These are phyloP conservation scores for Formicarius rufipectus DNA, from an alignment of 2,113 vertebrate genomes.

Conservation along the genomic window DNA sequence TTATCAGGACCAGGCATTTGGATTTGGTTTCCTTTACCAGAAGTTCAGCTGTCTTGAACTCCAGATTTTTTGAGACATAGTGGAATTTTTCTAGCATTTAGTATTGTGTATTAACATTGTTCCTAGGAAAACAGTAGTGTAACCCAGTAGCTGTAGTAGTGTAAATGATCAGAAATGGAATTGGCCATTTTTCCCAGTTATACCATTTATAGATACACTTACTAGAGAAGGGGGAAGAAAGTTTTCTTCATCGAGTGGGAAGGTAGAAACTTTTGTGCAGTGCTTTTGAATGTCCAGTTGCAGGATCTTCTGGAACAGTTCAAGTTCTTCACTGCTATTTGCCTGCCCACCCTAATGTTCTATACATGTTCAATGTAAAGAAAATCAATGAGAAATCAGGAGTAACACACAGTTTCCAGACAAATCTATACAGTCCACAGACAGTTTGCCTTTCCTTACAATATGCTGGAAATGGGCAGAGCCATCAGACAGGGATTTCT, in stretches of 20 bases:
- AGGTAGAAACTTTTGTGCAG: background rate
- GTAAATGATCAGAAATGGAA: background rate
- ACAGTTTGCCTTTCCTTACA: background rate
- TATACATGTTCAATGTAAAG: background rate
- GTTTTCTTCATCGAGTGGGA: background rate
- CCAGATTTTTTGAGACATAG: background rate
- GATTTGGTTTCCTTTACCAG: background rate
- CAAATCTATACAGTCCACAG: background rate
- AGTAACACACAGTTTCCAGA: background rate
- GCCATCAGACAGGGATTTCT: background rate
- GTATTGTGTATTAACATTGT: background rate
- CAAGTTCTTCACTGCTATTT: background rate
- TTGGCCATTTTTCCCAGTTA: background rate
- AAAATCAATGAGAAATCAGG: background rate
- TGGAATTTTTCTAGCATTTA: background rate
- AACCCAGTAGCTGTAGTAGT: background rate
- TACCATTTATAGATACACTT: background rate
- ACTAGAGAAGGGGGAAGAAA: no score
- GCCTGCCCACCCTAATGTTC: background rate
- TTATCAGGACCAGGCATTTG: background rate
- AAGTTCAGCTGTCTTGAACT: background rate
- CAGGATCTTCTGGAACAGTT: background rate
- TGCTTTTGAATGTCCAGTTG: background rate
- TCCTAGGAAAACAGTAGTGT: background rate
- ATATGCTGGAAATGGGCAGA: background rate